Evolutionary conservation across 2,113 vertebrate genomes (phyloP), one percentile per base, ranked within the genome.

Genomic region (Panthera uncia): DNA sequence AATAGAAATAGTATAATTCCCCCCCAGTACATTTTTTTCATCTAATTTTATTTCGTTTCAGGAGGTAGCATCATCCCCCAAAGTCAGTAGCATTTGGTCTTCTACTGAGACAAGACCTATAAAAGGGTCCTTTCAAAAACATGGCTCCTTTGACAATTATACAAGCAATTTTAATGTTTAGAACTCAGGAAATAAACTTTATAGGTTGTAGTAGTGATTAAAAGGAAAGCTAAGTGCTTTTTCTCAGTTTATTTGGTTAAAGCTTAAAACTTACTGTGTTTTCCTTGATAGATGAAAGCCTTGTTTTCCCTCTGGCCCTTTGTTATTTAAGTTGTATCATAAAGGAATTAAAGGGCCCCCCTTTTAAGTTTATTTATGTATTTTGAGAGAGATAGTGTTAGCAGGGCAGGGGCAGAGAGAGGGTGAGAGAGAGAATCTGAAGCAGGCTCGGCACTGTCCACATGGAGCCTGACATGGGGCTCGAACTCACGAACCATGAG

Each of bases 161-260:
- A 36, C 31, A 55, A 87, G 89, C 48, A 68, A 3, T 83, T 94
- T 68, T 82, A 50, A 69, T 88, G 66, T 91, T 61, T 78, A 76
- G 87, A 97, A 13, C 65, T 61, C 74, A 88, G 76, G 68, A 83
- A 66, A n/a, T 36, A 92, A 97, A 81, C 69, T 91, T 78, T 82
- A 55, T 74, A 96, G 68, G 61, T 91, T n/a, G 36, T 63, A 61
- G 19, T 61, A 82, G 92, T 96, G 41, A 92, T 91, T 96, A 93
- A 84, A 96, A 68, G 66, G 92, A 95, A 93, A 29, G 9, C 74
- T 85, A 82, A 41, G 66, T 63, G 33, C 45, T 92, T 96, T 96
- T 91, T 76, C 69, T 69, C 50, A 15, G 23, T 27, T 33, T 8
- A 61, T 36, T 50, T 57, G 18, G 73, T 79, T 61, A 63, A 89